phyloP scores from a whole-genome alignment of 2,888 invertebrate species.

The Melikaiella ostensackeni region DNA sequence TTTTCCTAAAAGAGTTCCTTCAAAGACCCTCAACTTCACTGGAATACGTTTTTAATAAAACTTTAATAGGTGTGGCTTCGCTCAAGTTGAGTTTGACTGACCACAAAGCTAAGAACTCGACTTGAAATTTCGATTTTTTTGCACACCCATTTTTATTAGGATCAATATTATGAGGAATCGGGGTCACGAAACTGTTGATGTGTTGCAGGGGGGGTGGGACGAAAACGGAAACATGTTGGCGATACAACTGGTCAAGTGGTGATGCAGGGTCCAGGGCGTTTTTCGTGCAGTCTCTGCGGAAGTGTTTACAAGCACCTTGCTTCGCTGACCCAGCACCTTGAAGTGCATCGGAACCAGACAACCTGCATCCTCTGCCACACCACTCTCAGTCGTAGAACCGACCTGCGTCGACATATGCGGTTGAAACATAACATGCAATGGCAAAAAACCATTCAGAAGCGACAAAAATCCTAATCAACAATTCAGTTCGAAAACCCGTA shows the following conservation, averaged over 20 bases:
- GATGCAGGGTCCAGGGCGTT: constrained; percentile 77
- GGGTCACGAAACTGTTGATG: constrained; percentile 76
- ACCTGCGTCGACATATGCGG: constrained; percentile 76
- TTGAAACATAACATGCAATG: constrained; percentile 77
- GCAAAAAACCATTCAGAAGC: constrained; percentile 76
- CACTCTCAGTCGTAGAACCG: constrained; percentile 77
- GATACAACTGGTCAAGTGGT: constrained; percentile 76
- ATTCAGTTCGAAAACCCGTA: constrained; percentile 68
- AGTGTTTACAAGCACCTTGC: constrained; percentile 77
- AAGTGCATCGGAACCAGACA: constrained; percentile 77
- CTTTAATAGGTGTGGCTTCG: not conserved
- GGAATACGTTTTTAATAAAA: no score
- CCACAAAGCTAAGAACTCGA: constrained; percentile 5
- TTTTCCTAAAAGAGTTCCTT: no score
- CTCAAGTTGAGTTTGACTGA: not conserved
- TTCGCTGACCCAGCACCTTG: constrained; percentile 77
- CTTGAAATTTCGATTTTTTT: constrained; percentile 36
- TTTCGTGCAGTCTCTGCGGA: constrained; percentile 77
- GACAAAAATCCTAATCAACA: constrained; percentile 70
- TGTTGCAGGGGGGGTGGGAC: constrained; percentile 77
- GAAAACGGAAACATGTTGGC: constrained; percentile 76
- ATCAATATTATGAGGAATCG: constrained; percentile 63
- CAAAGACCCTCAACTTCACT: no score
- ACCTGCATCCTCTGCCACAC: constrained; percentile 77
- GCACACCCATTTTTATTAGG: constrained; percentile 36